These are phyloP conservation scores for Camponotus pennsylvanicus DNA, from an alignment of 1,140 invertebrate species.

Conservation along the genomic window DNA sequence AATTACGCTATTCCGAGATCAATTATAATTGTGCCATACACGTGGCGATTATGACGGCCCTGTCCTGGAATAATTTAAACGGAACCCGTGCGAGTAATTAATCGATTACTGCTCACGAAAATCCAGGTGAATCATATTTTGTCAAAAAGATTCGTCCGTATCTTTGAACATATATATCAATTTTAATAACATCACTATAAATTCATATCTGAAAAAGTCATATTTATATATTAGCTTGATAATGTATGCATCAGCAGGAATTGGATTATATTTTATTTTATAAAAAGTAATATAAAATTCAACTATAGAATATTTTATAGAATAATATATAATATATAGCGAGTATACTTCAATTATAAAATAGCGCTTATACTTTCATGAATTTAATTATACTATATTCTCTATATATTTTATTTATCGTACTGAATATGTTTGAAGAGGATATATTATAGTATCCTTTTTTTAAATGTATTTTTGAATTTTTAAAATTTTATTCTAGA, in stretches of 20 bases:
- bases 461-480: neutral
- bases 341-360: neutral
- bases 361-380: neutral
- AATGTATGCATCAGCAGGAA: neutral
- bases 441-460: neutral
- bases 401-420: neutral
- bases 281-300: neutral
- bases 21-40: neutral
- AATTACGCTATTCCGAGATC: neutral
- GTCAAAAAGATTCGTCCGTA: neutral
- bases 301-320: neutral
- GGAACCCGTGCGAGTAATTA: neutral
- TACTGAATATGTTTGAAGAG: neutral
- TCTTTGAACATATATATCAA: neutral
- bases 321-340: neutral
- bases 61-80: conserved; percentile 31
- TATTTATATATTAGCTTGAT: neutral
- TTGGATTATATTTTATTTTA: neutral
- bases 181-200: neutral
- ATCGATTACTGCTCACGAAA: conserved; percentile 36
- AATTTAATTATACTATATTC: neutral
- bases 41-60: neutral
- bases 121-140: neutral
- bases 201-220: conserved; percentile 7
- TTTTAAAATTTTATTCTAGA: neutral